phyloP scores from a whole-genome alignment of 2,113 vertebrate genomes.

The Lamprotornis superbus region DNA sequence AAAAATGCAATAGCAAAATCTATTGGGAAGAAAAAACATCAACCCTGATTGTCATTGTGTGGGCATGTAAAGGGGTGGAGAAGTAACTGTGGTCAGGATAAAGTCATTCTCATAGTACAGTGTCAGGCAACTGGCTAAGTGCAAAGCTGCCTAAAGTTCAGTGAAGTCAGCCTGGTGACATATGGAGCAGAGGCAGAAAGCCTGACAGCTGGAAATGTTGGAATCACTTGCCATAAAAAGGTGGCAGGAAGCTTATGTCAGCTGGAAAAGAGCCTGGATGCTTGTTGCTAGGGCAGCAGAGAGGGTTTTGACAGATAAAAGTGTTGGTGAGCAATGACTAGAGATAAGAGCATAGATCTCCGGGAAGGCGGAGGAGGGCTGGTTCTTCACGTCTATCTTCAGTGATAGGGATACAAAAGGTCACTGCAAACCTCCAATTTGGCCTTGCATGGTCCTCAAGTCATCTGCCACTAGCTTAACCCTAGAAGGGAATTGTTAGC shows the following conservation, averaged over 20 bases:
- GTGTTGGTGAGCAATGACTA: neutral
- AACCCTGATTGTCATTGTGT: neutral
- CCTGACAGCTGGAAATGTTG: constrained; percentile 46
- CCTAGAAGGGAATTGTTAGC: neutral
- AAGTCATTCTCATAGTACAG: neutral
- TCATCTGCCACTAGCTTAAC: neutral
- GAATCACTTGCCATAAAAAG: constrained; percentile 48
- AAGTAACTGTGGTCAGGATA: neutral
- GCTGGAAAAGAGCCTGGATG: constrained; percentile 43
- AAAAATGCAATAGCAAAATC: neutral
- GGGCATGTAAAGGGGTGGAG: neutral
- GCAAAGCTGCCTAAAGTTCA: neutral
- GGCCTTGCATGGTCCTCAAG: neutral
- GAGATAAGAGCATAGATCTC: constrained; percentile 25
- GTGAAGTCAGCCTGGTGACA: constrained; percentile 15
- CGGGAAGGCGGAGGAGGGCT: constrained; percentile 7
- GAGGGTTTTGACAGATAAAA: constrained; percentile 46
- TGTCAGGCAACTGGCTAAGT: neutral
- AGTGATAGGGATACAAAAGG: neutral
- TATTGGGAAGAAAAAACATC: neutral
- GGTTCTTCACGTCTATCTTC: constrained; percentile 39
- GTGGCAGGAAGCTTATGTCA: constrained; percentile 59
- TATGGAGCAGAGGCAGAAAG: constrained; percentile 44
- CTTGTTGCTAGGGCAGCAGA: constrained; percentile 30
- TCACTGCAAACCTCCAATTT: neutral